Evolutionary conservation across 2,888 invertebrate species (phyloP), one percentile per base, ranked within the genome.

Genomic region (Gerris lacustris): DNA sequence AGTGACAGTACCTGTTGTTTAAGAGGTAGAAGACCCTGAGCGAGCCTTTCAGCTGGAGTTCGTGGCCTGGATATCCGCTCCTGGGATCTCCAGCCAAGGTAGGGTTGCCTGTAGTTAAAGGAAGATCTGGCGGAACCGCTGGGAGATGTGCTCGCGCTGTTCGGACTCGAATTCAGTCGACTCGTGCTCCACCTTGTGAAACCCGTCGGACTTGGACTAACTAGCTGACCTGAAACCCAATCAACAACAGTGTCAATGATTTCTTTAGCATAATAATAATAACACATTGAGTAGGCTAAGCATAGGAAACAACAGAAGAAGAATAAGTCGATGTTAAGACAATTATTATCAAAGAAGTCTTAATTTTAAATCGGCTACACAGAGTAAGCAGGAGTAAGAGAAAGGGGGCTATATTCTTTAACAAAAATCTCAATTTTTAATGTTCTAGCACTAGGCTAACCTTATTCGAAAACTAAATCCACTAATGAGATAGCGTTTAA

Each of bases 51-150:
- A 76, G 92, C 92, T 66, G 94, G 92, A 72, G 94, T 92, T 77
- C 92, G 84, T 2, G 91, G 91, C 76, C 85, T 85, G 76, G 89
- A 86, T 69, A 94, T 83, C 74, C 92, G 86, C 81, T 94, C 94
- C 80, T 93, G 92, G 79, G 88, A 88, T 76, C 94, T 84, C 94
- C 94, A 94, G 69, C 94, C 94, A 73, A 94, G 84, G 82, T 94
- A 94, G 0, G 94, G 94, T 80, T 92, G 91, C 63, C 93, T 86
- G 76, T 91, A 90, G 79, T 90, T 92, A 83, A 90, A 90, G 72
- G 89, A 89, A 69, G 88, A 88, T 72, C 88, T 83, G 55, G 87
- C 82, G 68, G 88, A 87, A 77, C 85, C 84, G 73, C 87, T 84
- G 62, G 88, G 88, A 7, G 83, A 82, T 70, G 83, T 82, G 75